These are phyloP conservation scores for Leucopsar rothschildi DNA, from an alignment of 2,113 vertebrate species.

Conservation along the genomic window DNA sequence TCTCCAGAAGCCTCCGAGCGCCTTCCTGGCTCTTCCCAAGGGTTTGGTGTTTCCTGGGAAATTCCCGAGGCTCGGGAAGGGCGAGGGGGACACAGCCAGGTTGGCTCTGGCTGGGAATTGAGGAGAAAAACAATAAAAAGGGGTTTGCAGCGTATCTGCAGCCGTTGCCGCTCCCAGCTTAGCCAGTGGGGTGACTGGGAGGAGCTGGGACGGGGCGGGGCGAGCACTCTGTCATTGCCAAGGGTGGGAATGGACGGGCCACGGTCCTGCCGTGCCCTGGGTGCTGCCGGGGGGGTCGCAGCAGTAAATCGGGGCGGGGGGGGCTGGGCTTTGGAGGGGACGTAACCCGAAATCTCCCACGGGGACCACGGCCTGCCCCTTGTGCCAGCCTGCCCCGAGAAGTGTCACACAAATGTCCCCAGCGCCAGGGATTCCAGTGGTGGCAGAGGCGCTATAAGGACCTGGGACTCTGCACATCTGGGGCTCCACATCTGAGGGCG, in stretches of 20 bases:
- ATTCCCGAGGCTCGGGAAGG: neutral
- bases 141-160: rapidly evolving
- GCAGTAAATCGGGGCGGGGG: neutral
- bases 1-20: neutral
- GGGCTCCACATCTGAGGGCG: neutral
- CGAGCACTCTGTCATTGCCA: neutral
- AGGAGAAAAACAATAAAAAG: neutral
- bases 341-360: neutral
- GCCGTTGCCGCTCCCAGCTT: neutral
- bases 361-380: neutral
- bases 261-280: rapidly evolving
- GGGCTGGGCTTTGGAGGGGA: rapidly evolving
- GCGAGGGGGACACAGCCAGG: rapidly evolving
- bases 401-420: neutral
- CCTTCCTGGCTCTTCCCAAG: neutral
- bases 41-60: neutral
- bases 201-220: neutral
- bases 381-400: neutral
- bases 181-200: neutral
- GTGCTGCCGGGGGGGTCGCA: neutral
- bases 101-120: neutral
- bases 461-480: neutral
- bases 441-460: neutral
- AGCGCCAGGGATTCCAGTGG: rapidly evolving
- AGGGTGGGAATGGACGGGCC: rapidly evolving